Base-by-base conservation (phyloP, 2,888 invertebrate species). In the Heliconius ethilla region DNA sequence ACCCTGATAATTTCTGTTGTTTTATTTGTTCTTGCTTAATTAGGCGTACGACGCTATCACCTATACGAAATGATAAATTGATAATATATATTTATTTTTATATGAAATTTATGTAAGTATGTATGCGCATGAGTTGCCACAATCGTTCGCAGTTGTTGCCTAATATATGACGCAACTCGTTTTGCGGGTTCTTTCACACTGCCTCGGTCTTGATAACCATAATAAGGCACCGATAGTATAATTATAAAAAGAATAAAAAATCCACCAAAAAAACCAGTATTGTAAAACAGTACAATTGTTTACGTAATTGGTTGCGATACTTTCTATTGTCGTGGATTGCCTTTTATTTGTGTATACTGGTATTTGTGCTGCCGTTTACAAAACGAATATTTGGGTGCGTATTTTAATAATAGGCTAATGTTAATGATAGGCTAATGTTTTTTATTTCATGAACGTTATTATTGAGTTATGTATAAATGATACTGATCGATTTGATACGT, bases 271-370 rank as follows among this genome's bases (percentile, higher is more conserved):
- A 87, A 89, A 87, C 84, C 80, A 86, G 87, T 90, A 90, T 89
- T 86, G 90, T 91, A 89, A n/a, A 90, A 90, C 88, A 85, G 83
- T 84, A 77, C 82, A 83, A 82, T 82, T 82, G 86, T 88, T 92
- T 92, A 89, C 91, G 92, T 92, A 92, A 93, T 87, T 83, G 83
- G 83, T 83, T 86, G 87, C 86, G 84, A 87, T 83, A 88, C 90
- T 91, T 89, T 90, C 91, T 89, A 92, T 94, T 94, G 92, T 93
- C 85, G 87, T 91, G 91, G 91, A 90, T 92, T 93, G 84, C 88
- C 83, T 90, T 92, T 91, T 90, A n/a, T 59, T 55, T n/a, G 55
- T 6, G 55, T n/a, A 13, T 11, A 22, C 55, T 51, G 51, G 18
- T 51, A 2, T 51, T 51, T 18, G 51, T 92, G 83, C 85, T 88